Base-by-base conservation (phyloP, 1,140 invertebrate genomes). In the Drosophila ironensis region DNA sequence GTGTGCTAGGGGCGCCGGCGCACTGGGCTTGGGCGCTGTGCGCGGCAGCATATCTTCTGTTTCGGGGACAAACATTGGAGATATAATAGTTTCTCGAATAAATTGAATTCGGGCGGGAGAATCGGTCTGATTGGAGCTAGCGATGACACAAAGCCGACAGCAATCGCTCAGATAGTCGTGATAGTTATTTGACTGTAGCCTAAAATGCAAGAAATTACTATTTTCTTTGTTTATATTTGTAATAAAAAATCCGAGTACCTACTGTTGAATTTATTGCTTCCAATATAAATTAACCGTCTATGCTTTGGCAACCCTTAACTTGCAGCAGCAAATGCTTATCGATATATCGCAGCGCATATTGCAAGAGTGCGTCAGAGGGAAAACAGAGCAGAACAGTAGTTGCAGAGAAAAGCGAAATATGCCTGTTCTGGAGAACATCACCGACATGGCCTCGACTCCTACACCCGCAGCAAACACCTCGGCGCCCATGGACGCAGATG, bases 21-120 rank as follows among this genome's bases (percentile, higher is more conserved):
- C 69, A 77, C 74, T 57, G 0, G 87, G 87, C n/a, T 50, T 76
- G 6, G 87, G 87, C 0, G 87, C 87, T 4, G 54, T 41, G 3
- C 87, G 57, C 1, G 87, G 87, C 37, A 89, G 16, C 87, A 89
- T 89, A 35, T 89, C 87, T 44, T 89, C 87, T 4, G 87, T 88
- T 66, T 88, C 87, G 2, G 70, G 69, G 54, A 42, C 56, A 40
- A 73, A 87, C 87, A 88, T 88, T 64, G 41, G 17, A 0, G 42
- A 20, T n/a, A n/a, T 9, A 27, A 16, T 40, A 24, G 25, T 37
- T 40, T 24, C 5, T 8, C 12, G 6, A 33, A 24, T 11, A 63
- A 84, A 52, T 84, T 80, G 40, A 84, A 84, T 74, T 70, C 35
- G 22, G 51, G 74, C 80, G 78, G 68, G 68, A 71, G 41, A 63